These are phyloP conservation scores for Horisme vitalbata DNA, from an alignment of 2,888 invertebrate species.

Conservation along the genomic window DNA sequence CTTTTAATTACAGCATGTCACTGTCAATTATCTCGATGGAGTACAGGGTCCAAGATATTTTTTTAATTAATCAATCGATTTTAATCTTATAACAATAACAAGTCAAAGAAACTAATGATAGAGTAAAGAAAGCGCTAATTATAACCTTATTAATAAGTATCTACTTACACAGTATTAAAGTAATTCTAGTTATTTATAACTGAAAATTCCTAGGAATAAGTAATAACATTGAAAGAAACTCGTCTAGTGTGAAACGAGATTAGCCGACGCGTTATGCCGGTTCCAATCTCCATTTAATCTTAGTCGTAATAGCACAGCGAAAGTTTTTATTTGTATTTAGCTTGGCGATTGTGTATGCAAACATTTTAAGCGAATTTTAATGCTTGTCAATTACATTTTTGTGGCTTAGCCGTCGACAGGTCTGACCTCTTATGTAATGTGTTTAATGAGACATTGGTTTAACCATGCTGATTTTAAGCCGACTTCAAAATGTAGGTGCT, in stretches of 20 bases:
- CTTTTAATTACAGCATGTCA: too few species aligned
- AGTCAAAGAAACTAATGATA: too few species aligned
- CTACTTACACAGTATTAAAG: background rate
- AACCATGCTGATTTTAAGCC: too few species aligned
- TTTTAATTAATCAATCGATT: too few species aligned
- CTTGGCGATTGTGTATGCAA: slow-evolving; percentile 60
- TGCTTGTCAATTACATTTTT: slow-evolving; percentile 8
- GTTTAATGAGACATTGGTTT: too few species aligned
- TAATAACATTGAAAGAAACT: slow-evolving; percentile 1
- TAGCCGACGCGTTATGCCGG: slow-evolving; percentile 19
- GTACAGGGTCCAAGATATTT: too few species aligned
- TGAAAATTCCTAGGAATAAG: background rate
- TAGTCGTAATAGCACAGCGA: slow-evolving; percentile 42
- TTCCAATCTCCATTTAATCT: slow-evolving; percentile 31
- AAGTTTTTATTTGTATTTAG: slow-evolving; percentile 52
- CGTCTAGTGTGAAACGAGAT: slow-evolving; percentile 11
- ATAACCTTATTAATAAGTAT: too few species aligned
- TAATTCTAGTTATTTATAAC: background rate
- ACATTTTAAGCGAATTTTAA: slow-evolving; percentile 28
- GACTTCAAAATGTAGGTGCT: too few species aligned
- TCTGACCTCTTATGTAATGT: slow-evolving; percentile 3
- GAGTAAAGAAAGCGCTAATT: too few species aligned
- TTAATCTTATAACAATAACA: too few species aligned
- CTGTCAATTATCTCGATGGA: too few species aligned
- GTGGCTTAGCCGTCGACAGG: slow-evolving; percentile 1